Conservation (phyloP, 2,797 vertebrate genomes). For the Gallinago solitaria region DNA sequence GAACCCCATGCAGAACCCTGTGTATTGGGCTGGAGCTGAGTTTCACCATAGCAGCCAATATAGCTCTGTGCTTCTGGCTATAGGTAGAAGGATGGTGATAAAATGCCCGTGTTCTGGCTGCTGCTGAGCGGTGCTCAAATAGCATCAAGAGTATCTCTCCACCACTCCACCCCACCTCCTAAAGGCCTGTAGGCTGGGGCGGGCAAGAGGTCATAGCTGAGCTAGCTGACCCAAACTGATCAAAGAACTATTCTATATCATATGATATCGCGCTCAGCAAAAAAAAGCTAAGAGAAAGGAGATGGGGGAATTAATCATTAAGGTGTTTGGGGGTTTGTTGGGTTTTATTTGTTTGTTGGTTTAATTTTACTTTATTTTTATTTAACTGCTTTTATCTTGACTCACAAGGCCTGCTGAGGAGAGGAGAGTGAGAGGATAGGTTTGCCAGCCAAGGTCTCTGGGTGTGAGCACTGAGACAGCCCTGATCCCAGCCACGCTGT, state of each 20-base stretch:
- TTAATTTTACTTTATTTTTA: neutral
- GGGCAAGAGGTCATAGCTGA: neutral
- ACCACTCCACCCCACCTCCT: fast-evolving
- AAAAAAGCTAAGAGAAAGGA: neutral
- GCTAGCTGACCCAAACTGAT: neutral
- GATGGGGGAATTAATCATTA: neutral
- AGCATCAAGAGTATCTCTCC: neutral
- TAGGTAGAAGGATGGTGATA: neutral
- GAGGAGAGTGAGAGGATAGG: neutral
- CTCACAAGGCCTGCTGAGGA: neutral
- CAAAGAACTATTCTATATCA: neutral
- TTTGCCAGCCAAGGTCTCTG: neutral
- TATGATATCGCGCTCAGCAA: neutral
- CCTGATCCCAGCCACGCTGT: neutral
- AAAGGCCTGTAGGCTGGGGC: neutral
- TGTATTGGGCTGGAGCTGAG: neutral
- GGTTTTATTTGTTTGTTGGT: neutral
- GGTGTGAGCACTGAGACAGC: neutral
- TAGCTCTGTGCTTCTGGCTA: neutral
- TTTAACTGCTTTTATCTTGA: neutral
- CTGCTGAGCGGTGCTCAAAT: neutral
- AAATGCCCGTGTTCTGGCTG: fast-evolving
- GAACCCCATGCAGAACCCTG: neutral
- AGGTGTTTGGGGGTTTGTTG: neutral
- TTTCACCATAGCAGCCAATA: neutral